phyloP scores from a whole-genome alignment of 1,140 invertebrate species.

The Diploscapter pachys region DNA sequence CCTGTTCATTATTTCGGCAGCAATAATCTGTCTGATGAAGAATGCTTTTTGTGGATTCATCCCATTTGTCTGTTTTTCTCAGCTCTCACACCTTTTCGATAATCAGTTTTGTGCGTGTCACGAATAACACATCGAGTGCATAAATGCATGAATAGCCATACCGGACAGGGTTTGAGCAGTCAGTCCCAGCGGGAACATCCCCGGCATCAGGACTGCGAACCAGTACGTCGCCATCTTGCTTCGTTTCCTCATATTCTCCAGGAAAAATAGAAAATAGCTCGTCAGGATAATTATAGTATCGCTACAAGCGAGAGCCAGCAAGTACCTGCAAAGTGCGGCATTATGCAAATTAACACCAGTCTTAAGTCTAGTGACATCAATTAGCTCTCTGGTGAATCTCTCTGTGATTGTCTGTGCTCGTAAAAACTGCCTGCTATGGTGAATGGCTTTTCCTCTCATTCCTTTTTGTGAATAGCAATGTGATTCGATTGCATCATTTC shows the following conservation, averaged over 20 bases:
- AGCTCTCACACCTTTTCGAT: too few relatives aligned
- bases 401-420: too few relatives aligned
- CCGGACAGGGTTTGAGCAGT: conserved; percentile 46
- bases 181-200: conserved; percentile 50
- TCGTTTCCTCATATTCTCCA: conserved; percentile 43
- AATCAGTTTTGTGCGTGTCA: too few relatives aligned
- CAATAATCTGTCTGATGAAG: too few relatives aligned
- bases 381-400: too few relatives aligned
- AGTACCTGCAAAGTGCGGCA: conserved; percentile 24
- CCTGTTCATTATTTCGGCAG: too few relatives aligned
- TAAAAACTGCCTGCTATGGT: background rate
- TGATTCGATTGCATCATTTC: background rate
- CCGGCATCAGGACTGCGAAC: conserved; percentile 34
- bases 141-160: too few relatives aligned
- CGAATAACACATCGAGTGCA: too few relatives aligned
- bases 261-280: conserved; percentile 41
- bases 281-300: conserved; percentile 40
- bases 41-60: too few relatives aligned
- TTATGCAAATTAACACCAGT: conserved; percentile 3
- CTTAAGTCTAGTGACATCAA: too few relatives aligned
- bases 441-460: background rate
- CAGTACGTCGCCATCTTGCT: conserved; percentile 28
- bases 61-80: too few relatives aligned
- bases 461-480: background rate
- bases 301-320: conserved; percentile 37